phyloP scores from a whole-genome alignment of 2,113 vertebrate species.

The Gasterosteus aculeatus region DNA sequence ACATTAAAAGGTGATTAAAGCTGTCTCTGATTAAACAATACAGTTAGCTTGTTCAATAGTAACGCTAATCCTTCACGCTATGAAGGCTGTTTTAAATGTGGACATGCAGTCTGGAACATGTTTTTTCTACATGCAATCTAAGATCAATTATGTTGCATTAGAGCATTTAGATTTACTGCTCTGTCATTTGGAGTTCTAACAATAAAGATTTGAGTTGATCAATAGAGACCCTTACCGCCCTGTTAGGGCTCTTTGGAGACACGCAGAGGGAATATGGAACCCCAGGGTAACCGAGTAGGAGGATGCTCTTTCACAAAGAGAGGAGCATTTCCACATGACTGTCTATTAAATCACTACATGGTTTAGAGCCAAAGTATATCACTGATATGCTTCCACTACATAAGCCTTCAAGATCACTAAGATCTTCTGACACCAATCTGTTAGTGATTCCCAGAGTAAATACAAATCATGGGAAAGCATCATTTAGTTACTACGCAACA shows the following conservation, averaged over 20 bases:
- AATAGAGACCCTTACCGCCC: slow-evolving; percentile 36
- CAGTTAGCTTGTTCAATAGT: not conserved
- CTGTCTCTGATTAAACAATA: not conserved
- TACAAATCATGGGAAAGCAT: too few species aligned
- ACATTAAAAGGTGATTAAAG: not conserved
- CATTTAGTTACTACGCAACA: too few species aligned
- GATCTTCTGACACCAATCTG: too few species aligned
- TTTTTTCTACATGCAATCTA: slow-evolving; percentile 1
- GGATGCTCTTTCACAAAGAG: not conserved
- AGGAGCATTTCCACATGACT: not conserved
- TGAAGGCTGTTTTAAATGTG: not conserved
- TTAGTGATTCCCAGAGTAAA: too few species aligned
- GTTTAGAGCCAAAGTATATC: too few species aligned
- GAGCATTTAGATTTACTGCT: slow-evolving; percentile 24
- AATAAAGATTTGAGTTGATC: slow-evolving; percentile 36
- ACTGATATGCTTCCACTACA: too few species aligned
- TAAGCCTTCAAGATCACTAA: too few species aligned
- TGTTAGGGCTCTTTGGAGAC: slow-evolving; percentile 25
- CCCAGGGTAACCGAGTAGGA: not conserved
- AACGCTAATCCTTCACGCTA: not conserved
- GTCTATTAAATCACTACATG: too few species aligned
- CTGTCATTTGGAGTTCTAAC: slow-evolving; percentile 11
- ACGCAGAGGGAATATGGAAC: slow-evolving; percentile 21
- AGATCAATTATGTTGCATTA: not conserved
- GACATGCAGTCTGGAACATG: not conserved